A percentile compares a stretch with the other conserved stretches of the same genome.
These are phyloP conservation scores for Coelopa pilipes DNA, from an alignment of 2,888 invertebrate species.

Conservation along the genomic window DNA sequence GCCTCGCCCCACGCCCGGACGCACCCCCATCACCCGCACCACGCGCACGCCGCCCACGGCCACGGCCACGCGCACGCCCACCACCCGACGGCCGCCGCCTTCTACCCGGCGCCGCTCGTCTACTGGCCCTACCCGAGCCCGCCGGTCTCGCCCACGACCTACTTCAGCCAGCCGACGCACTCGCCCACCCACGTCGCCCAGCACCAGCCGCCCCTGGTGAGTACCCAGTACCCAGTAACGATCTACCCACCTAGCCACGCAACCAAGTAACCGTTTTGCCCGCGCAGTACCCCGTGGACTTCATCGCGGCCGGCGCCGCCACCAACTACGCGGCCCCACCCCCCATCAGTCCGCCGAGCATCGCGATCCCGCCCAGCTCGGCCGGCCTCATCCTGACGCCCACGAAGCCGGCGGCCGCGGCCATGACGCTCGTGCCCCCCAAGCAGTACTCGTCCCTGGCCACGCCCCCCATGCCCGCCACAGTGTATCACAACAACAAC, in stretches of 20 bases:
- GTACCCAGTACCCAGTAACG: slow-evolving; percentile 31
- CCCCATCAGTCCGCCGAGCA: slow-evolving; percentile 54
- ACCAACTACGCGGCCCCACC: slow-evolving; percentile 50
- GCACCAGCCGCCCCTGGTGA: slow-evolving; percentile 60
- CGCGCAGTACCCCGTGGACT: slow-evolving; percentile 62
- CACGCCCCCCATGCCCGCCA: slow-evolving; percentile 33
- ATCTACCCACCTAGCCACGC: not conserved
- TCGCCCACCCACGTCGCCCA: slow-evolving; percentile 57
- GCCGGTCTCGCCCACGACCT: slow-evolving; percentile 91
- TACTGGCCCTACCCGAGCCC: slow-evolving; percentile 97
- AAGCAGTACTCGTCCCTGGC: slow-evolving; percentile 45
- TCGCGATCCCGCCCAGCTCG: slow-evolving; percentile 45
- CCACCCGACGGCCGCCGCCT: slow-evolving; percentile 65
- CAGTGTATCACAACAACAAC: slow-evolving; percentile 43
- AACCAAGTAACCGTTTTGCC: not conserved
- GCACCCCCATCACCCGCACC: slow-evolving; percentile 68
- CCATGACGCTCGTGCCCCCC: slow-evolving; percentile 32
- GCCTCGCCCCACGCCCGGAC: slow-evolving; percentile 60
- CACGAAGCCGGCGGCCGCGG: slow-evolving; percentile 35
- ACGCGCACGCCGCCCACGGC: slow-evolving; percentile 53
- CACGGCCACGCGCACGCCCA: slow-evolving; percentile 69
- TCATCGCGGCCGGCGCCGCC: slow-evolving; percentile 49
- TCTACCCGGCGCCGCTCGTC: slow-evolving; percentile 76
- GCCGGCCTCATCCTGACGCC: slow-evolving; percentile 58
- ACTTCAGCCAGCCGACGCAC: slow-evolving; percentile 75